Evolutionary conservation across 2,888 invertebrate species (phyloP).

Genomic region (Synergus umbraculus): DNA sequence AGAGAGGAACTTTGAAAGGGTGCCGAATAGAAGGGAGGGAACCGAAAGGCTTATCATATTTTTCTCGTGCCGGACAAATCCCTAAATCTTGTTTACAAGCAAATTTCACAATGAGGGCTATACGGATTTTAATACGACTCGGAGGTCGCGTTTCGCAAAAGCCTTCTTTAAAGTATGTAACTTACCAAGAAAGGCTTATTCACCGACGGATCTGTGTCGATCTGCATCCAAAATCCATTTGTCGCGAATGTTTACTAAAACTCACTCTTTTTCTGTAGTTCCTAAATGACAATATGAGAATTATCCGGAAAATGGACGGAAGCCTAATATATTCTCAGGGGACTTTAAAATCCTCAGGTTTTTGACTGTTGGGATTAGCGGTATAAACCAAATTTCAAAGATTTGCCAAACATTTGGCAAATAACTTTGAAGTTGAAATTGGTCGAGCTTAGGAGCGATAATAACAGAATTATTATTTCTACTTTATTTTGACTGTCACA

Average conservation of each 20-base stretch:
- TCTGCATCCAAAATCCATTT: constrained; percentile 53
- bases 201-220: constrained; percentile 56
- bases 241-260: constrained; percentile 44
- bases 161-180: constrained; percentile 67
- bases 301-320: constrained; percentile 53
- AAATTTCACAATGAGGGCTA: constrained; percentile 68
- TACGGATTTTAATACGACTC: constrained; percentile 67
- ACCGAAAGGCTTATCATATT: constrained; percentile 66
- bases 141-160: constrained; percentile 61
- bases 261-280: constrained; percentile 55
- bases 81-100: constrained; percentile 75
- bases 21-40: constrained; percentile 41
- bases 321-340: constrained; percentile 44
- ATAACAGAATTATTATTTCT: no score
- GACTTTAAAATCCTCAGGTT: constrained; percentile 48
- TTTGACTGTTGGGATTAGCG: constrained; percentile 40
- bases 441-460: neutral
- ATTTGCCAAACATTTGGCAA: constrained; percentile 5
- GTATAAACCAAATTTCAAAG: neutral
- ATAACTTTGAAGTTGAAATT: neutral
- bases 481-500: neutral
- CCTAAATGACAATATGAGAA: constrained; percentile 58
- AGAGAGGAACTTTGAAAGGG: constrained; percentile 26
- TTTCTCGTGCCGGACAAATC: constrained; percentile 69
- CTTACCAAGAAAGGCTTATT: constrained; percentile 73